Evolutionary conservation across 2,888 invertebrate genomes (phyloP), one percentile per base, ranked within the genome.

Genomic region (Macrophya annulata): DNA sequence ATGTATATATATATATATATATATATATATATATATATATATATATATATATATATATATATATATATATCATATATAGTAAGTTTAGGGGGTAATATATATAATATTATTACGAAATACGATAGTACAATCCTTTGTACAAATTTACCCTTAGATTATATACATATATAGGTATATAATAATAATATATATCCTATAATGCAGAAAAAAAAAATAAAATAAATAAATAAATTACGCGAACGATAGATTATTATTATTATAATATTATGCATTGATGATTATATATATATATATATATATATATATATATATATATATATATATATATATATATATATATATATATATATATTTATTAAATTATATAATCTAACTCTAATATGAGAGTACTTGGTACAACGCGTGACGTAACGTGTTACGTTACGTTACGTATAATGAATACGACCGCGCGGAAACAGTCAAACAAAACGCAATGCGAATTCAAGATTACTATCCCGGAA

Each of bases 11-110:
- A 37, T 71, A 71, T 71, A 71, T 31, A 31, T 31, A 31, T 31
- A 31, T 71, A 37, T 71, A 71, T 71, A 71, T 31, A 31, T 31
- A 31, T 31, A 31, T 71, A 37, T 71, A 71, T 71, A 71, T 31
- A 48, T 48, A 25, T 25, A 62, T 62, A 91, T 85, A 87, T 72
- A 43, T 45, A 21, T 72, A 59, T 17, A 55, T 55, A 55, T 55
- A 91, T 90, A 90, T 91, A 91, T 92, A 92, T 91, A 90, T 91
- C 1, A 92, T 91, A 91, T 48, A 92, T 92, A 92, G 92, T 92
- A 91, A 91, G 92, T 48, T 15, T 48, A 48, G 48, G 31, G 31
- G 31, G 48, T 48, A 48, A 48, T 48, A 15, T 48, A 48, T 48
- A 48, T 0, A 8, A 76, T 74, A 45, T 21, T 48, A 74, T 40